A percentile compares a stretch with the other conserved stretches of the same genome.
Evolutionary conservation across 2,113 vertebrate genomes (phyloP).

Genomic region (Ochotona curzoniae): DNA sequence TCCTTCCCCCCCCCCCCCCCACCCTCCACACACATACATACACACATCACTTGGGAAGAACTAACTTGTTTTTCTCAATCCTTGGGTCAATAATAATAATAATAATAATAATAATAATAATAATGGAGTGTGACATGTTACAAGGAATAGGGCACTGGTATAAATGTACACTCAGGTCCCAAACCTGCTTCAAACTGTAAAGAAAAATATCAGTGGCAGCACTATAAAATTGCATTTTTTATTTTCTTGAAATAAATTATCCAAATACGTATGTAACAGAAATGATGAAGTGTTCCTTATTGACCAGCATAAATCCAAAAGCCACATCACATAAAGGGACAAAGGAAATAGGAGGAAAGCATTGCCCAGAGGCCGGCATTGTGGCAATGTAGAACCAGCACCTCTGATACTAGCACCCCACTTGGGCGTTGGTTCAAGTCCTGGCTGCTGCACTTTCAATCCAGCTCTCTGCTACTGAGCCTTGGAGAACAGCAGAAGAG

Average conservation of each 20-base stretch:
- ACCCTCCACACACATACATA: background rate
- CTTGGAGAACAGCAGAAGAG: too few species aligned
- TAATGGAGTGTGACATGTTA: fast-evolving
- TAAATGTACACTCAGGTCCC: background rate
- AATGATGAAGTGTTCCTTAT: background rate
- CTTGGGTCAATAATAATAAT: background rate
- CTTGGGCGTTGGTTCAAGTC: too few species aligned
- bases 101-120: background rate
- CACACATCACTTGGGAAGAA: background rate
- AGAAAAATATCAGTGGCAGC: background rate
- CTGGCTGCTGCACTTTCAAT: too few species aligned
- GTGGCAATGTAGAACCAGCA: too few species aligned
- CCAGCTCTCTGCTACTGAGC: too few species aligned
- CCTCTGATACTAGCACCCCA: too few species aligned
- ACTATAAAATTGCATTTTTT: background rate
- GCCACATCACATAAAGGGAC: background rate
- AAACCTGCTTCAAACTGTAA: background rate
- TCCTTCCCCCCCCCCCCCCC: too few species aligned
- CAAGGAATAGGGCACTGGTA: fast-evolving
- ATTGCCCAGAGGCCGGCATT: too few species aligned
- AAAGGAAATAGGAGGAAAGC: background rate
- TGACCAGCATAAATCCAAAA: background rate
- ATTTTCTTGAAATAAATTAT: background rate
- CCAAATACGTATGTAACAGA: background rate
- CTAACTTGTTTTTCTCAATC: background rate